Conservation (phyloP, 2,113 vertebrate genomes). For the Mastomys natalensis region DNA sequence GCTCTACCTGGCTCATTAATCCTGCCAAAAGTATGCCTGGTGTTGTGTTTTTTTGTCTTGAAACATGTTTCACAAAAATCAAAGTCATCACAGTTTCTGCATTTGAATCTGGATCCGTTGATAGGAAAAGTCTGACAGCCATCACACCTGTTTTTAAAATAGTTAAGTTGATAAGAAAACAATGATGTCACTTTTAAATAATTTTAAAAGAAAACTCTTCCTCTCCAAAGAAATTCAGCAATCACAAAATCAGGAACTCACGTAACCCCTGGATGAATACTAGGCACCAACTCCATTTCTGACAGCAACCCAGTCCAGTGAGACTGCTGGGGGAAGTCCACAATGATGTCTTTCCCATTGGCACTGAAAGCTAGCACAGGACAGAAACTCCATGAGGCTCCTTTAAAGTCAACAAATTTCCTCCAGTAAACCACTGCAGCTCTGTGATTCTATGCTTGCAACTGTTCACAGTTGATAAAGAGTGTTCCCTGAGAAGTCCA, state of each 20-base stretch:
- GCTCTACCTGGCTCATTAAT: conserved; percentile 96
- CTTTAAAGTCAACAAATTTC: not conserved
- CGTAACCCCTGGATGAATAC: conserved; percentile 97
- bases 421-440: not conserved
- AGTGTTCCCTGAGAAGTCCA: not conserved
- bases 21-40: conserved; percentile 95
- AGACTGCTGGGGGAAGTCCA: conserved; percentile 98
- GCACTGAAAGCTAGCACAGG: conserved; percentile 95
- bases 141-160: conserved; percentile 91
- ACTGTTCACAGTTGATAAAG: not conserved
- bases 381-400: not conserved
- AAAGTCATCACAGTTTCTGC: conserved; percentile 98
- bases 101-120: conserved; percentile 97
- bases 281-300: conserved; percentile 98
- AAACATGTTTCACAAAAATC: conserved; percentile 99
- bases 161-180: not conserved
- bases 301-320: conserved; percentile 98
- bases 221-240: not conserved
- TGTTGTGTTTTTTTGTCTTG: conserved; percentile 96
- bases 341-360: conserved; percentile 98
- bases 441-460: not conserved
- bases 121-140: conserved; percentile 99
- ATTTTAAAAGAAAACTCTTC: not conserved
- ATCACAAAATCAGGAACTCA: conserved; percentile 81
- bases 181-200: not conserved